Base-by-base conservation (phyloP, 1,140 invertebrate genomes). In the Hesperophylax magnus region DNA sequence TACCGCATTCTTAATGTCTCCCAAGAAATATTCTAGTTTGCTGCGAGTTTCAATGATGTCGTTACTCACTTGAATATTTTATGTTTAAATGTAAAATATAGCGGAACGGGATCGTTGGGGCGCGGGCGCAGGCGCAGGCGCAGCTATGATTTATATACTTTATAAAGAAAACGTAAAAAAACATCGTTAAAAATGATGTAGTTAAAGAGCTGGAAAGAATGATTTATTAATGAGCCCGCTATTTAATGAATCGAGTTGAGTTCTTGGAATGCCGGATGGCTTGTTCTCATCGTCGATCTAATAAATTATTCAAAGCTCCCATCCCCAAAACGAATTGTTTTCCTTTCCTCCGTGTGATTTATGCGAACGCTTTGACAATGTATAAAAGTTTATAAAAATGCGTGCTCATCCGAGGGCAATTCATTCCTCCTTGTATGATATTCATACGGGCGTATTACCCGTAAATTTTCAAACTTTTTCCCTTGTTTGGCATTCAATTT, bases 401-500 rank as follows among this genome's bases (percentile, higher is more conserved):
- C 34, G 63, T 72, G 18, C 52, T 39, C 52, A 71, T 34, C 71
- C 69, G 79, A 63, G 47, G 54, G 24, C 60, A 56, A 77, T 77
- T 77, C 75, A 47, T 77, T 56, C 54, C 53, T 75, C 71, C 34
- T 47, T 71, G 71, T 75, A 75, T 75, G 65, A 78, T 78, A 78
- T 78, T 78, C 65, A 77, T 61, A 77, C 15, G 53, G 75, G 27
- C 75, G 56, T 74, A 79, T 74, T 52, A 31, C 20, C 65, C 72
- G 61, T 77, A 77, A 81, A 81, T 80, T 79, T 63, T 17, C 79
- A 22, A 69, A 63, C 14, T 78, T 78, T 81, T 82, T 75, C 72
- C 79, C 39, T 71, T 22, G 69, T 60, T 63, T 79, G 79, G 79
- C 79, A 81, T 83, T 83, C 82, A 83, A 83, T 83, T 83, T 83